Evolutionary conservation across 2,888 invertebrate genomes (phyloP), one percentile per base, ranked within the genome.

Genomic region (Parelbella ahira): DNA sequence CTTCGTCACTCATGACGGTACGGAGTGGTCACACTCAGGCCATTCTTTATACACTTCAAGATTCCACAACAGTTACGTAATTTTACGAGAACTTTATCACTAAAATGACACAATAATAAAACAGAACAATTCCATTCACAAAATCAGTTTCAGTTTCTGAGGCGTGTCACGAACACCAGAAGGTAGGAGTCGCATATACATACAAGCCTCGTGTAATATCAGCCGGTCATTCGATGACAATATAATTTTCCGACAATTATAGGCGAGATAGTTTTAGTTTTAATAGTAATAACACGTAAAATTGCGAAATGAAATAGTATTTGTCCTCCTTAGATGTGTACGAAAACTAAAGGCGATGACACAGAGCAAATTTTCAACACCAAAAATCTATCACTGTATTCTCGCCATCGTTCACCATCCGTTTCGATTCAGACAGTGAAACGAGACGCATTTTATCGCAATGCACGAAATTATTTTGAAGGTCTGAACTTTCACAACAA

Each of bases 181-280:
- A 86, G 81, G 82, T 69, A 87, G 83, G 80, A 88, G 86, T 87
- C 84, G 83, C 86, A 76, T 84, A 87, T 81, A 87, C 87, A 88
- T 88, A 86, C 86, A 87, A 86, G 86, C 88, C 87, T 87, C 84
- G 86, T 87, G 87, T 87, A 86, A 86, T 88, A 88, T 88, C 88
- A 88, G 88, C 88, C 88, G 88, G 88, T 88, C 87, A 80, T 80
- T 84, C 87, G 86, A 84, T 88, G 86, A 87, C 88, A 87, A 87
- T 86, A 70, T 78, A 83, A 82, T 83, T 82, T 78, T 66, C 62
- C 67, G 68, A 71, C 78, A 76, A 69, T 74, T 79, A 80, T 78
- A 81, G 67, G 69, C 64, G 61, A 74, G 67, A 72, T 74, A 74
- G 68, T 69, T 62, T 52, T 67, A 69, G 63, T 75, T 78, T 80